A percentile compares a stretch with the other conserved stretches of the same genome.
Conservation (phyloP, 37 sponge, comb jelly and placozoan genomes). For the Dysidea cf. avara region DNA sequence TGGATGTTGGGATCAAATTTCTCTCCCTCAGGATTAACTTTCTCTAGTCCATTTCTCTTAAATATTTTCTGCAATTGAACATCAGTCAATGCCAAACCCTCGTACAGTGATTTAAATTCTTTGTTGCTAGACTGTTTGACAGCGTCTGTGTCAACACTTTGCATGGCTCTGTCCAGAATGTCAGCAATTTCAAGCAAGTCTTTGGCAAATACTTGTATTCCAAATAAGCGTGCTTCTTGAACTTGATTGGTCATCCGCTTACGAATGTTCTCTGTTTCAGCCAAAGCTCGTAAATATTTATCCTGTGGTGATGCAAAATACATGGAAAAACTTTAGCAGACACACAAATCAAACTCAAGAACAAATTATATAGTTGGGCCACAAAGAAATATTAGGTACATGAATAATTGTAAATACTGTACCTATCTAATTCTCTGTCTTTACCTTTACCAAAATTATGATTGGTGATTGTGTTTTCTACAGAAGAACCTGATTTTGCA, state of each 20-base stretch:
- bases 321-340: background rate
- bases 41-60: conserved; percentile 73
- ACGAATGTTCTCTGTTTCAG: conserved; percentile 92
- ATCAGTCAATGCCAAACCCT: conserved; percentile 89
- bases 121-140: conserved; percentile 43
- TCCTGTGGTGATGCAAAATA: conserved; percentile 43
- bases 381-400: too few species aligned
- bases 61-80: conserved; percentile 86
- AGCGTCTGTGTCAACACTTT: conserved; percentile 62
- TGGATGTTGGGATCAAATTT: conserved; percentile 89
- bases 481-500: too few species aligned
- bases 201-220: conserved; percentile 87
- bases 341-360: background rate
- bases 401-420: too few species aligned
- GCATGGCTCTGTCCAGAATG: conserved; percentile 81
- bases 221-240: conserved; percentile 83
- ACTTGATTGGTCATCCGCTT: conserved; percentile 69
- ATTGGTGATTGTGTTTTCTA: too few species aligned
- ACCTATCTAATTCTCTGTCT: too few species aligned
- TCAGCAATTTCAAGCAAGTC: conserved; percentile 93
- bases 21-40: conserved; percentile 73
- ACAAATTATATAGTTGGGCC: too few species aligned
- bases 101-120: conserved; percentile 43
- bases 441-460: too few species aligned
- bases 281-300: conserved; percentile 86